Conservation (phyloP, 2,888 invertebrate genomes). For the Agrochola macilenta region DNA sequence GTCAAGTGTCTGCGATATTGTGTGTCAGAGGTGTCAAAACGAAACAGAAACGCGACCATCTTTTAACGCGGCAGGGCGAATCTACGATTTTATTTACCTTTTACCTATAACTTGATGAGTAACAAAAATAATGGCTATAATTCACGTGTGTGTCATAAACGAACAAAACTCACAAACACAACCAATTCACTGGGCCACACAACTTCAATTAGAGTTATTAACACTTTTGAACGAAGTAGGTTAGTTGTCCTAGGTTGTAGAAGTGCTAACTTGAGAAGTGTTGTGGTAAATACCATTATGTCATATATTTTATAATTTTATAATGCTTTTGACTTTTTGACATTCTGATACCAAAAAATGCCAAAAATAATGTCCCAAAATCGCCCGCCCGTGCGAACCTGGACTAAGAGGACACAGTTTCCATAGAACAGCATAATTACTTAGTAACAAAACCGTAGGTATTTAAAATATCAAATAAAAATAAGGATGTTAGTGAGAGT, state of each 20-base stretch:
- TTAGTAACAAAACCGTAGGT: no score
- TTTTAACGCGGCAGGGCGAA: no score
- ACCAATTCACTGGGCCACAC: background rate
- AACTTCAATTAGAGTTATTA: conserved; percentile 33
- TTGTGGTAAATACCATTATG: background rate
- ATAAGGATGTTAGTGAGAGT: no score
- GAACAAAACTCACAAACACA: background rate
- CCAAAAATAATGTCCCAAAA: background rate
- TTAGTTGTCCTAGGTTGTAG: conserved; percentile 15
- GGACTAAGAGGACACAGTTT: no score
- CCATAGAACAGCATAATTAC: no score
- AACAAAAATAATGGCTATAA: background rate
- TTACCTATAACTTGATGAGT: background rate
- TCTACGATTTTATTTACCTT: background rate
- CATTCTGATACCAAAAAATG: background rate
- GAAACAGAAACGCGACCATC: no score
- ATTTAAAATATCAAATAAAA: no score
- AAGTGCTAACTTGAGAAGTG: conserved; percentile 19
- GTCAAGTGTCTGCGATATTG: no score
- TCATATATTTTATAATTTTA: background rate
- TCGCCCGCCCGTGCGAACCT: no score
- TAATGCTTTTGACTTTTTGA: background rate
- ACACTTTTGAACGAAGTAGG: conserved; percentile 4
- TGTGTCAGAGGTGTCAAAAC: no score
- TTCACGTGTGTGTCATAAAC: background rate